phyloP scores from a whole-genome alignment of 2,888 invertebrate species.

The Amphipoea oculea region DNA sequence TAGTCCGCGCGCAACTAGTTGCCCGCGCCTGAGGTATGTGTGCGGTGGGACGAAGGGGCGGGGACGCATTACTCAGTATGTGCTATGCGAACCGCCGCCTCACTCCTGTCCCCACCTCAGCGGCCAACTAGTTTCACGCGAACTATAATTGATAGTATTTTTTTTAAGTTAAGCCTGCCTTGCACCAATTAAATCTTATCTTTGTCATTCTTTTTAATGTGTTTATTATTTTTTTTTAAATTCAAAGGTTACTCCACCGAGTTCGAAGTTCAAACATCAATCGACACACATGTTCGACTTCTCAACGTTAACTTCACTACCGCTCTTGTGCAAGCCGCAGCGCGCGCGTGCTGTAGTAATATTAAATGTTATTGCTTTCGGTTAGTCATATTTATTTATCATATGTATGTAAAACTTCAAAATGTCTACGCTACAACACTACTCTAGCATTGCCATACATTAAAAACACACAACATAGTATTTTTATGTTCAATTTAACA shows the following conservation, averaged over 20 bases:
- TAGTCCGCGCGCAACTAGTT: too few species aligned
- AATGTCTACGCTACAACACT: slow-evolving; percentile 88
- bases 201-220: slow-evolving; percentile 2
- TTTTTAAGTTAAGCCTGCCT: background rate
- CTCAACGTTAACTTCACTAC: slow-evolving; percentile 45
- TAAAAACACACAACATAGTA: slow-evolving; percentile 87
- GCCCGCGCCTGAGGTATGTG: too few species aligned
- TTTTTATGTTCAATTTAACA: slow-evolving; percentile 84
- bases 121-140: too few species aligned
- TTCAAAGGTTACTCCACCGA: background rate
- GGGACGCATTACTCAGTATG: too few species aligned
- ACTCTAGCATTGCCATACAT: slow-evolving; percentile 89
- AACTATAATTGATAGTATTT: background rate
- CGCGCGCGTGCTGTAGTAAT: slow-evolving; percentile 85
- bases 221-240: background rate
- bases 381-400: slow-evolving; percentile 85
- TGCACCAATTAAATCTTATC: slow-evolving; percentile 15
- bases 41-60: too few species aligned
- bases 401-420: slow-evolving; percentile 89
- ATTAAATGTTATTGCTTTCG: slow-evolving; percentile 88
- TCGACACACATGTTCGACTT: slow-evolving; percentile 46
- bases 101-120: too few species aligned
- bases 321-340: slow-evolving; percentile 74
- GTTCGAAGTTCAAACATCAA: slow-evolving; percentile 41
- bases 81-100: too few species aligned